Conservation (phyloP, 2,797 vertebrate genomes). For the Lagocephalus sceleratus region DNA sequence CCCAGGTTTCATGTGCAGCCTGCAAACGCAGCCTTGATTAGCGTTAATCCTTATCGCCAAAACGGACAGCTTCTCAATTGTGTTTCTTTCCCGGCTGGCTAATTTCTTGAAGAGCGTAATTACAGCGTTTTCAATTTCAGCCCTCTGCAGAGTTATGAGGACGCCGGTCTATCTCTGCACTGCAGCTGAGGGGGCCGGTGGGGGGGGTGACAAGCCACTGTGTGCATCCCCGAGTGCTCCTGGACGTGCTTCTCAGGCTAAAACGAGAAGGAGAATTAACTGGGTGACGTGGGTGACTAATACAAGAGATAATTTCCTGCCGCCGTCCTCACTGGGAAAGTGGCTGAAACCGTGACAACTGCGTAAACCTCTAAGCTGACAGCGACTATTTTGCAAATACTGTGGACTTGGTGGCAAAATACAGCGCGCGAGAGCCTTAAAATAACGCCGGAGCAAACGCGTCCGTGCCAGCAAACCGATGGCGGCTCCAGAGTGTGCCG, state of each 20-base stretch:
- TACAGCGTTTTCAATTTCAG: constrained; percentile 71
- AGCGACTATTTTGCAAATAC: constrained; percentile 21
- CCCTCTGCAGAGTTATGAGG: constrained; percentile 52
- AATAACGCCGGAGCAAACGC: constrained; percentile 18
- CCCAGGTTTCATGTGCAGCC: constrained; percentile 41
- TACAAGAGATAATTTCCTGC: constrained; percentile 40
- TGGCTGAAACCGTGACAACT: constrained; percentile 31
- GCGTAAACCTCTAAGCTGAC: constrained; percentile 13
- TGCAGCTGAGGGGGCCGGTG: constrained; percentile 49
- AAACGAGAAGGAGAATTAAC: constrained; percentile 44
- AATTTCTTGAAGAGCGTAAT: constrained; percentile 76
- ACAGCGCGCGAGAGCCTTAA: constrained; percentile 14
- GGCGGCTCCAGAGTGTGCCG: constrained; percentile 36
- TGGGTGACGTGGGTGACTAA: constrained; percentile 37
- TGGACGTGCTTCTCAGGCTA: constrained; percentile 28
- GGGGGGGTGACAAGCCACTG: constrained; percentile 5
- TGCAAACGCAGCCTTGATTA: constrained; percentile 59
- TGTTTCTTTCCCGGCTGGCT: constrained; percentile 58
- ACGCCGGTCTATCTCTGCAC: constrained; percentile 57
- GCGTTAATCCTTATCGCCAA: constrained; percentile 67
- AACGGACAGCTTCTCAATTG: constrained; percentile 66
- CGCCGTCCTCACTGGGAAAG: constrained; percentile 39
- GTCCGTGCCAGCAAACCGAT: constrained; percentile 14
- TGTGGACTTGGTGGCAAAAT: constrained; percentile 11
- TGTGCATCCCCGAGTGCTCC: constrained; percentile 23